Conservation (phyloP, 1,140 invertebrate genomes). For the Mylabris phalerata region DNA sequence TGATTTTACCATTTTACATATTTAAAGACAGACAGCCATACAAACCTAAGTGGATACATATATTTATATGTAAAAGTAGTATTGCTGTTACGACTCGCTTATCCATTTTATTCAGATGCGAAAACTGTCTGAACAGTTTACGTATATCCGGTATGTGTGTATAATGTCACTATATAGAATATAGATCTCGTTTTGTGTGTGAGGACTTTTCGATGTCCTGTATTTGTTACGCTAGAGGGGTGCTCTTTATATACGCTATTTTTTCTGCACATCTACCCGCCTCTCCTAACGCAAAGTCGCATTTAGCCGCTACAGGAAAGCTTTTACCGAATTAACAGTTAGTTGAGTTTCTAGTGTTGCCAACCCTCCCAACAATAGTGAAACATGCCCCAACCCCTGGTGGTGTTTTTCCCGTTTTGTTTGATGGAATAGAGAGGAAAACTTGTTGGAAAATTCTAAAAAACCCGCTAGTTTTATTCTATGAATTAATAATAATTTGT, state of each 20-base stretch:
- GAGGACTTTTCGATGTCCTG: constrained; percentile 24
- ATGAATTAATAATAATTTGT: no score
- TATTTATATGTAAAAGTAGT: no score
- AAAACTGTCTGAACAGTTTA: constrained; percentile 19
- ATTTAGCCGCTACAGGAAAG: constrained; percentile 29
- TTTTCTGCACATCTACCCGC: not conserved
- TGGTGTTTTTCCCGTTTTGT: constrained; percentile 11
- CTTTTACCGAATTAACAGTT: constrained; percentile 32
- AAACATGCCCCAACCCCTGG: no score
- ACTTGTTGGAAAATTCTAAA: no score
- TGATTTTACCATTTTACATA: no score
- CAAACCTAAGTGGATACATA: no score
- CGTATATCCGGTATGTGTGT: constrained; percentile 7
- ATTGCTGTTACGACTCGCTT: no score
- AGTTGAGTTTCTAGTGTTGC: constrained; percentile 15
- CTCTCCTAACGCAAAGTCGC: constrained; percentile 12
- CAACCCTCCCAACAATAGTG: constrained; percentile 4
- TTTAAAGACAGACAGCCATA: no score
- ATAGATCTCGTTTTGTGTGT: constrained; percentile 19
- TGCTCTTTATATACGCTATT: constrained; percentile 3
- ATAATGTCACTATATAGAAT: no score
- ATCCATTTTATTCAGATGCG: no score
- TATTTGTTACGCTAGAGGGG: constrained; percentile 15
- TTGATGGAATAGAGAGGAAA: constrained; percentile 8
- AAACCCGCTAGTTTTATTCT: no score